These are phyloP conservation scores for Linyphia triangularis DNA, from an alignment of 2,888 invertebrate species.

Conservation along the genomic window DNA sequence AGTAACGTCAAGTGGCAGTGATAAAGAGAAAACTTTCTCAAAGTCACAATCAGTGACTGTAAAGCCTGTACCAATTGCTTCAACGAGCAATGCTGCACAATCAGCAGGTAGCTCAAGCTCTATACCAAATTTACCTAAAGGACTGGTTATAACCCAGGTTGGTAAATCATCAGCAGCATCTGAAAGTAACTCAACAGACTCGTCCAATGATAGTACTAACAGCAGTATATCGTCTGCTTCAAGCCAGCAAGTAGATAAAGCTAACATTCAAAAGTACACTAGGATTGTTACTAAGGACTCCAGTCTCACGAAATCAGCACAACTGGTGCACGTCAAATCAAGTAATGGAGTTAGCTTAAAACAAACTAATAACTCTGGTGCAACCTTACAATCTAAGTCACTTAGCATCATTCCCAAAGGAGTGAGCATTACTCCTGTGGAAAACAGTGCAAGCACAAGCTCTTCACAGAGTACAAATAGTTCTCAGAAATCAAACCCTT, in stretches of 20 bases:
- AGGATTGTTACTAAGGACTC: background rate
- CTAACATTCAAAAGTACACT: background rate
- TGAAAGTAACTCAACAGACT: background rate
- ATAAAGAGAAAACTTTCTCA: conserved; percentile 10
- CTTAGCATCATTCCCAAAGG: conserved; percentile 16
- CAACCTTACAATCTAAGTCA: background rate
- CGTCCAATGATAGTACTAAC: background rate
- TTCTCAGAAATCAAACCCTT: background rate
- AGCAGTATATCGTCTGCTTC: background rate
- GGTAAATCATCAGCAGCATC: background rate
- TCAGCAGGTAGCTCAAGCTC: background rate
- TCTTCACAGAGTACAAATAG: background rate
- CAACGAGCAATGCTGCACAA: background rate
- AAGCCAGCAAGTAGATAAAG: background rate
- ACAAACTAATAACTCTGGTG: background rate
- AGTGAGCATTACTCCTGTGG: conserved; percentile 18
- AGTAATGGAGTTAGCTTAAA: background rate
- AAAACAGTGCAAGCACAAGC: background rate
- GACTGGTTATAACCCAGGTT: conserved; percentile 49
- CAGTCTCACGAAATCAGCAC: conserved; percentile 27
- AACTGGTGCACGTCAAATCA: conserved; percentile 32
- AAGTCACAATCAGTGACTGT: conserved; percentile 19
- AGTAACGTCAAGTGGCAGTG: background rate
- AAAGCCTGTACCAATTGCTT: conserved; percentile 32
- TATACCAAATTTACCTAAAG: conserved; percentile 51